Evolutionary conservation across 2,888 invertebrate species (phyloP), one percentile per base, ranked within the genome.

Genomic region (Julus scandinavius): DNA sequence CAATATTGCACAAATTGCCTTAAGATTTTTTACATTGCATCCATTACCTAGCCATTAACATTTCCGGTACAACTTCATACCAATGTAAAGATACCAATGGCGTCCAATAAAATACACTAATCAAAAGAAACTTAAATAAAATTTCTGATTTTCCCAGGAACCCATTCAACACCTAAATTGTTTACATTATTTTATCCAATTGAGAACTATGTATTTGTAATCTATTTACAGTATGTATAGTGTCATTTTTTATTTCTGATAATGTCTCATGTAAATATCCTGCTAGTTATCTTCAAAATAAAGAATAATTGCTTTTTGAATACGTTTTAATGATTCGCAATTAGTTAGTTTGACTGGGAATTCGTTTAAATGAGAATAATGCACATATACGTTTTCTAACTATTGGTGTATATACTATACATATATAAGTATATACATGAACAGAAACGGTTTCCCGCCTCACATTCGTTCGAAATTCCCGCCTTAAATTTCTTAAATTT

Each of bases 281-380:
- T 72, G 72, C 72, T 72, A 72, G 72, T n/a, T n/a, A 72, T n/a
- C 72, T 72, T 72, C 63, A 72, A 72, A 72, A 72, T 72, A 72
- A 72, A 72, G 72, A 72, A 72, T 29, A 72, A 72, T 72, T 72
- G 72, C 72, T 72, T 72, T 72, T 72, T 72, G 72, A 72, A 72
- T 29, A 29, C 13, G 50, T 50, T 50, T 13, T 13, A 50, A 11
- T 13, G 50, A 1, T 7, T 50, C 9, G 7, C 13, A 50, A 11
- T 50, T 50, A 50, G 50, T 50, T 13, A n/a, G n/a, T n/a, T n/a
- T n/a, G n/a, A n/a, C n/a, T n/a, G n/a, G n/a, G n/a, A n/a, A n/a
- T n/a, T n/a, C n/a, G n/a, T n/a, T n/a, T n/a, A n/a, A n/a, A n/a
- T n/a, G n/a, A n/a, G n/a, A n/a, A n/a, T n/a, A n/a, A n/a, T n/a